Evolutionary conservation across 2,888 invertebrate genomes (phyloP), one percentile per base, ranked within the genome.

Genomic region (Chorisops tibialis): DNA sequence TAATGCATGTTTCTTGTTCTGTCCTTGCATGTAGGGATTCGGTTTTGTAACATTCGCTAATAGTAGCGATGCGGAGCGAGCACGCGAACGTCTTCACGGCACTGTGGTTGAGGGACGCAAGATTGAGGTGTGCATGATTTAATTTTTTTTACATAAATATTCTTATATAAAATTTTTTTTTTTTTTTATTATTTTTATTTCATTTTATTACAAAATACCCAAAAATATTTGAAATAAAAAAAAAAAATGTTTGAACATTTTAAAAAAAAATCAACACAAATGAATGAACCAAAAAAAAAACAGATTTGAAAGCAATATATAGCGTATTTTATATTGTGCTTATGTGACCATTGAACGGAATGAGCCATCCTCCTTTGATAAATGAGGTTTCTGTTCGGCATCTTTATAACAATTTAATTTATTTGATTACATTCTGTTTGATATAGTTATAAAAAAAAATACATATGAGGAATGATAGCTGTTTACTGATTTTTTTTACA

Each of bases 41-140:
- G 98, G 98, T 91, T 99, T 99, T 93, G 98, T 99, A 90, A 99
- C 98, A 89, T 99, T 99, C 94, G 96, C 96, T 90, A 96, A 94
- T 91, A 95, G 95, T 89, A 92, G 91, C 87, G 98, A 99, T 88
- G 98, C 98, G 85, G 98, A 98, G 89, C 92, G 94, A 89, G 98
- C 99, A 91, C 95, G 98, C 88, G 96, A 96, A 89, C 95, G 96
- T 89, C 93, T 99, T 87, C 97, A 99, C 91, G 97, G 97, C 90
- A 96, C 96, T 87, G 95, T 97, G 91, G 96, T 98, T 90, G 99
- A 99, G 92, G 98, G 98, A 88, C 91, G 99, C 88, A 99, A 98
- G 90, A 97, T 99, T 89, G 99, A 98, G 96, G 97, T 97, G 92
- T 93, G 92, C 92, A 92, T 93, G 92, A 87, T 80, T 80, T 83